phyloP scores from a whole-genome alignment of 2,888 invertebrate species.

The Acleris sparsana region DNA sequence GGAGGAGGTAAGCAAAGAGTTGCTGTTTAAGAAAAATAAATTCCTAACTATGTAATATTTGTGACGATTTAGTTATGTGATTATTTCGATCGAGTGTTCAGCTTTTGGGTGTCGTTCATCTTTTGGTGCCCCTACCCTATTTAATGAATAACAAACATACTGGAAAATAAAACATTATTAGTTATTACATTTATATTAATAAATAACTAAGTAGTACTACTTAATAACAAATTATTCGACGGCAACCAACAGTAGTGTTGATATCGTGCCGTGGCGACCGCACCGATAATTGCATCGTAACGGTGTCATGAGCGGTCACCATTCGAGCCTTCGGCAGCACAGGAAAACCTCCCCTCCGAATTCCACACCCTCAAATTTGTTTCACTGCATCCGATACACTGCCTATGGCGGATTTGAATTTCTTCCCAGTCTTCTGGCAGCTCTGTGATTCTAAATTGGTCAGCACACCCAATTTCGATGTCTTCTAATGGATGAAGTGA shows the following conservation, averaged over 20 bases:
- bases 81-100: no score
- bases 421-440: conserved; percentile 74
- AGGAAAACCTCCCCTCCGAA: conserved; percentile 94
- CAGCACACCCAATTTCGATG: conserved; percentile 60
- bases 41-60: no score
- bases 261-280: conserved; percentile 91
- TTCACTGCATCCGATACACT: conserved; percentile 58
- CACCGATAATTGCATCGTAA: conserved; percentile 96
- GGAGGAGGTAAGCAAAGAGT: no score
- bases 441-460: conserved; percentile 59
- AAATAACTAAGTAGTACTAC: background rate
- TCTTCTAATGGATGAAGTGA: conserved; percentile 98
- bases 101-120: no score
- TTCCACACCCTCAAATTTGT: conserved; percentile 81
- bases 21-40: no score
- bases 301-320: conserved; percentile 87
- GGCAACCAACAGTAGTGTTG: conserved; percentile 91
- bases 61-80: no score
- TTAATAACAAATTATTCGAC: conserved; percentile 85
- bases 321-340: conserved; percentile 92
- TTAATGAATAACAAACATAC: no score
- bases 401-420: conserved; percentile 63
- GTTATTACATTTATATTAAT: background rate
- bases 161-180: no score
- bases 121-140: no score